Conservation (phyloP, 2,888 invertebrate species). For the Cantharis nigra region DNA sequence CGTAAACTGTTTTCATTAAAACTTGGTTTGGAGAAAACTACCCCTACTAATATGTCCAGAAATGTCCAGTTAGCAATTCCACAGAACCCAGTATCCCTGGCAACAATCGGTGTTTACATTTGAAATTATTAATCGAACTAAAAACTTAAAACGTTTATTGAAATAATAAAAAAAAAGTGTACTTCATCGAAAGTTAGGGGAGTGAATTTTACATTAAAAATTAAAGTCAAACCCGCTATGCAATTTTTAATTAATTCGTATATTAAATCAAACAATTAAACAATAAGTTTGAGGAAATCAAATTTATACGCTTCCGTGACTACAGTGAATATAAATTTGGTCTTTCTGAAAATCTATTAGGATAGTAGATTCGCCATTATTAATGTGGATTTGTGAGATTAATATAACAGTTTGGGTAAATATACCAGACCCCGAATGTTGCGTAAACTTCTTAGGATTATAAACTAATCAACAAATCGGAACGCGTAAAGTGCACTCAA, state of each 20-base stretch:
- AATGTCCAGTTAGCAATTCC: background rate
- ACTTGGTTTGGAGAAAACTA: background rate
- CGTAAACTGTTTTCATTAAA: background rate
- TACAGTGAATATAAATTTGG: slow-evolving; percentile 4
- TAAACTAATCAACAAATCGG: slow-evolving; percentile 23
- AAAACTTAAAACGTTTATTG: background rate
- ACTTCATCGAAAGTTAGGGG: too few relatives aligned
- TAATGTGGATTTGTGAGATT: slow-evolving; percentile 20
- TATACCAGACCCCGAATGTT: slow-evolving; percentile 14
- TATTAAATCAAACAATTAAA: background rate
- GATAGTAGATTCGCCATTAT: slow-evolving; percentile 13
- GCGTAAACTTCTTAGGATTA: slow-evolving; percentile 22
- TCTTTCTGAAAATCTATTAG: slow-evolving; percentile 4
- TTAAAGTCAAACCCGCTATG: background rate
- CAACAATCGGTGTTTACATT: background rate
- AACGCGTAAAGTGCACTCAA: slow-evolving; percentile 16
- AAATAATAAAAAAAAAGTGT: too few relatives aligned
- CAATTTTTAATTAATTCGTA: background rate
- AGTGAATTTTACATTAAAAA: background rate
- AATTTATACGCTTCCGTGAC: background rate
- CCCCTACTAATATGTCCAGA: background rate
- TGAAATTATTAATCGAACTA: background rate
- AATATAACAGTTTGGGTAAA: slow-evolving; percentile 20
- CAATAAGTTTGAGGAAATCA: background rate
- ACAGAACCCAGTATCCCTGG: background rate